Conservation (phyloP, 1,140 invertebrate genomes). For the Cyclina sinensis region DNA sequence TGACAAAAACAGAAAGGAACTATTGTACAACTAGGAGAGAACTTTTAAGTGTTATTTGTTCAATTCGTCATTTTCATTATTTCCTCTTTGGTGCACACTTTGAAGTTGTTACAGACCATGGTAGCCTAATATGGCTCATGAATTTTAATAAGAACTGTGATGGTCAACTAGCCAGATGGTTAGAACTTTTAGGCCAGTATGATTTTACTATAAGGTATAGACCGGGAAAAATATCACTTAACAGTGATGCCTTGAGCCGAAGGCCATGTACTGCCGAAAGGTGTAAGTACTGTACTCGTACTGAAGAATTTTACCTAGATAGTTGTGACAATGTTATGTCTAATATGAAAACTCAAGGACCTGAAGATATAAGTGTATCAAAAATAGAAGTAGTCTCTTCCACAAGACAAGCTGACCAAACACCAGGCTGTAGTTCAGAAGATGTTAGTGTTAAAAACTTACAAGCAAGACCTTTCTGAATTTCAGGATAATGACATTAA, state of each 20-base stretch:
- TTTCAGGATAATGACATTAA: no score
- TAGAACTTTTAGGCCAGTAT: conserved; percentile 40
- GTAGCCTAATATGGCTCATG: background rate
- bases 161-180: background rate
- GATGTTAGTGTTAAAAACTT: no score
- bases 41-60: background rate
- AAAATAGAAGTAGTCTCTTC: no score
- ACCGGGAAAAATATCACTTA: conserved; percentile 59
- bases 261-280: conserved; percentile 3
- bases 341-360: no score
- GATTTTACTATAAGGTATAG: conserved; percentile 67
- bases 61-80: conserved; percentile 24
- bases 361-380: background rate
- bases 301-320: background rate
- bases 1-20: conserved; percentile 19
- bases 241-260: conserved; percentile 67
- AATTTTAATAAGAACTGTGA: conserved; percentile 65
- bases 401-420: no score
- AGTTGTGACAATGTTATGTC: no score
- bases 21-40: conserved; percentile 11
- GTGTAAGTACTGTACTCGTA: background rate
- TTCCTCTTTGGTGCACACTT: conserved; percentile 24
- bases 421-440: no score
- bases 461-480: no score
- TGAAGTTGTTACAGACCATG: background rate